phyloP scores from a whole-genome alignment of 2,113 vertebrate genomes.

The Sinocyclocheilus maitianheensis region DNA sequence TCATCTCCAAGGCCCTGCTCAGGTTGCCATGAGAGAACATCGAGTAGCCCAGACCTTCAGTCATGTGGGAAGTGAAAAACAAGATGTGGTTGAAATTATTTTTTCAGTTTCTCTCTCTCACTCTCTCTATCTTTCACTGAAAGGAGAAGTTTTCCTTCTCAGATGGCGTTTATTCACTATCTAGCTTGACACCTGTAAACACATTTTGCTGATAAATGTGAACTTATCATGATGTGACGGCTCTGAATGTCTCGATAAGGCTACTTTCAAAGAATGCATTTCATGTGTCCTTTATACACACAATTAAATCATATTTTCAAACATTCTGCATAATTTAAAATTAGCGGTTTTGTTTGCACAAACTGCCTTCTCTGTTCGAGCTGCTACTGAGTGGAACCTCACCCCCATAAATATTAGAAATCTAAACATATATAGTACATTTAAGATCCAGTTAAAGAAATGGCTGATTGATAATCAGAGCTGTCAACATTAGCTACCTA shows the following conservation, averaged over 20 bases:
- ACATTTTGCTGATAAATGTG: conserved; percentile 16
- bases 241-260: background rate
- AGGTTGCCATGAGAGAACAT: conserved; percentile 81
- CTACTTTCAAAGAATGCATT: background rate
- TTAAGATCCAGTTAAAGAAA: too few species aligned
- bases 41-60: conserved; percentile 81
- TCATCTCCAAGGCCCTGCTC: conserved; percentile 78
- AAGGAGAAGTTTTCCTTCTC: conserved; percentile 53
- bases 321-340: background rate
- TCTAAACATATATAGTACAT: too few species aligned
- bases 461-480: too few species aligned
- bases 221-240: background rate
- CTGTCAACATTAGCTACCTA: too few species aligned
- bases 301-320: background rate
- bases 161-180: conserved; percentile 42
- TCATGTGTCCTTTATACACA: background rate
- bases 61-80: conserved; percentile 72
- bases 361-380: too few species aligned
- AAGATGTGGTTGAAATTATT: conserved; percentile 63
- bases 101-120: conserved; percentile 57
- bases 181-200: conserved; percentile 33
- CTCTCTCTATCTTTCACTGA: conserved; percentile 45
- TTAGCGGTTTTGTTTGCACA: too few species aligned
- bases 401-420: too few species aligned
- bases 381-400: too few species aligned